Percentiles rank a stretch among this genome's conserved stretches.
Evolutionary conservation across 2,888 invertebrate genomes (phyloP).

Genomic region (Aporophyla nigra): DNA sequence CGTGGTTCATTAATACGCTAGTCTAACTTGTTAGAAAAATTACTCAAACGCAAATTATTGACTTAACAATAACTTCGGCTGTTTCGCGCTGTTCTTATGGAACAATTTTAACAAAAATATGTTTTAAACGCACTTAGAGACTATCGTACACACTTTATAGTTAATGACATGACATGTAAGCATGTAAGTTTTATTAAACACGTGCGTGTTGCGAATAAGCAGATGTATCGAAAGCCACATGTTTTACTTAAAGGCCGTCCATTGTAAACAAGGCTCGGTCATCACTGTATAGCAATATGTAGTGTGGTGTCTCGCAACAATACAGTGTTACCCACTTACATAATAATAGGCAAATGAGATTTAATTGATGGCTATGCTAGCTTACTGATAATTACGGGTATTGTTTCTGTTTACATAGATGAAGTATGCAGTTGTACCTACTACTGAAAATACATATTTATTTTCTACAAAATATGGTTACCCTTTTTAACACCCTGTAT

Average conservation of each 20-base stretch:
- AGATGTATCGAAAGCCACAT: slow-evolving; percentile 81
- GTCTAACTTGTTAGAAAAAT: slow-evolving; percentile 2
- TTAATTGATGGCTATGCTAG: slow-evolving; percentile 47
- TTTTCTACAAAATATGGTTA: background rate
- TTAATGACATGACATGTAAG: slow-evolving; percentile 50
- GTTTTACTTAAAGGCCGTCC: slow-evolving; percentile 74
- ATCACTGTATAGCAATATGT: slow-evolving; percentile 32
- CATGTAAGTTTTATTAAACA: slow-evolving; percentile 66
- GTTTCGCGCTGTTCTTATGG: slow-evolving; percentile 20
- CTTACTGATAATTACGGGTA: slow-evolving; percentile 36
- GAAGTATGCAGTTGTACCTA: background rate
- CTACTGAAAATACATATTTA: background rate
- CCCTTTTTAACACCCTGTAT: slow-evolving; percentile 17
- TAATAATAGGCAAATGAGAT: slow-evolving; percentile 52
- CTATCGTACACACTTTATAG: slow-evolving; percentile 36
- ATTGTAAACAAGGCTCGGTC: slow-evolving; percentile 71
- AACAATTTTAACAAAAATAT: background rate
- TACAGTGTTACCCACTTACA: slow-evolving; percentile 52
- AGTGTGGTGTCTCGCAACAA: slow-evolving; percentile 50
- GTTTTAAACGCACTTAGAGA: background rate
- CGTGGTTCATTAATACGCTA: slow-evolving; percentile 31
- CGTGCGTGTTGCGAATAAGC: slow-evolving; percentile 76
- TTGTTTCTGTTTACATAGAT: slow-evolving; percentile 25
- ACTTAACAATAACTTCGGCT: slow-evolving; percentile 18
- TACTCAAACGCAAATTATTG: slow-evolving; percentile 11